These are phyloP conservation scores for Gnathonemus echidnorhynchus DNA, from an alignment of 2,113 vertebrate species.

Conservation along the genomic window DNA sequence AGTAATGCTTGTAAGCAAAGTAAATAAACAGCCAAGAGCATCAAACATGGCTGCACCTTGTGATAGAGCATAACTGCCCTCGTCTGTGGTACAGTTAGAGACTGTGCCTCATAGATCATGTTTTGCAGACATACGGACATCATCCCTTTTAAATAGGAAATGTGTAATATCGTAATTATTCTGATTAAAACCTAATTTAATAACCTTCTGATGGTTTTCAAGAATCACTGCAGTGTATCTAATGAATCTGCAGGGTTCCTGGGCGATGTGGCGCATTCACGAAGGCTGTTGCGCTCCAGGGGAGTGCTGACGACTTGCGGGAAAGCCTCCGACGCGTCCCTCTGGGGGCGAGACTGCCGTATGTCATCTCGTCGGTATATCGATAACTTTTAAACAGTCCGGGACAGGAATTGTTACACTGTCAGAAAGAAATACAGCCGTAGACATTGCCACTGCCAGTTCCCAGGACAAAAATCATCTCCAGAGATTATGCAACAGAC, in stretches of 20 bases:
- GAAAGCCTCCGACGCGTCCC: not conserved
- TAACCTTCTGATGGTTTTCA: not conserved
- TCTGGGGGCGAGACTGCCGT: not conserved
- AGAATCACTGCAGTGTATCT: not conserved
- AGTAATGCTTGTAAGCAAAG: not conserved
- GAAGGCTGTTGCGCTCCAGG: not conserved
- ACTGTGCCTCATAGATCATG: not conserved
- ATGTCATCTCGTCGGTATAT: not conserved
- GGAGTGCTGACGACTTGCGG: not conserved
- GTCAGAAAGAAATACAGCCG: not conserved
- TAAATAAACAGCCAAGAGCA: not conserved
- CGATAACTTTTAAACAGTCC: not conserved
- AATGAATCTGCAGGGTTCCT: not conserved
- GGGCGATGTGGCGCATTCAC: not conserved
- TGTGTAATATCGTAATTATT: not conserved
- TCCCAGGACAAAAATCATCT: not conserved
- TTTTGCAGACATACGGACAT: not conserved
- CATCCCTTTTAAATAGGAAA: not conserved
- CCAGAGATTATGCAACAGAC: not conserved
- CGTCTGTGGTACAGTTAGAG: not conserved
- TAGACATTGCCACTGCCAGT: not conserved
- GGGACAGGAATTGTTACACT: not conserved
- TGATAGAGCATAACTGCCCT: not conserved
- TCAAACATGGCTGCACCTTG: not conserved
- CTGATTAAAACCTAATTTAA: not conserved